Percentiles rank a stretch among this genome's conserved stretches.
Evolutionary conservation across 2,888 invertebrate genomes (phyloP).

Genomic region (Apantesis nais): DNA sequence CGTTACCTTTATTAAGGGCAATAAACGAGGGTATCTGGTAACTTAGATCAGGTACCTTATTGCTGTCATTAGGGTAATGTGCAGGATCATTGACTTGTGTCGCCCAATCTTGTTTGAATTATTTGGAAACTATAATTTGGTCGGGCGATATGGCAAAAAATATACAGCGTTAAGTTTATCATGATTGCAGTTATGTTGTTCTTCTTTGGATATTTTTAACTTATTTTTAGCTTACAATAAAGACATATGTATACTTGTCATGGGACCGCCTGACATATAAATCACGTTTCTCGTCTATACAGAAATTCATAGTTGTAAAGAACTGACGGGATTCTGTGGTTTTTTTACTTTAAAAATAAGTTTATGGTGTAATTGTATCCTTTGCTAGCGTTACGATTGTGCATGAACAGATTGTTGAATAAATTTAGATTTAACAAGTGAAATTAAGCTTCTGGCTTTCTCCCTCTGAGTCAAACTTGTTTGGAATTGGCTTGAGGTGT

Average conservation of each 20-base stretch:
- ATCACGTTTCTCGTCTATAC: neutral
- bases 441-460: too few species aligned
- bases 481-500: too few species aligned
- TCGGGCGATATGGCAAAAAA: constrained; percentile 42
- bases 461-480: too few species aligned
- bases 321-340: neutral
- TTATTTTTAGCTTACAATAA: neutral
- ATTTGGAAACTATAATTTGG: constrained; percentile 39
- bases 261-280: neutral
- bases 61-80: constrained; percentile 71
- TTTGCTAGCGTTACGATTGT: neutral
- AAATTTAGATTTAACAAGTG: too few species aligned
- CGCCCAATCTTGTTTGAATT: constrained; percentile 54
- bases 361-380: neutral
- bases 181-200: neutral
- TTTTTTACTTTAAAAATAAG: neutral
- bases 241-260: neutral
- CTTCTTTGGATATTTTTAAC: neutral
- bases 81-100: constrained; percentile 61
- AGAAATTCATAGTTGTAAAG: neutral
- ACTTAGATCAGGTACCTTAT: constrained; percentile 56
- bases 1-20: constrained; percentile 77
- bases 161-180: constrained; percentile 14
- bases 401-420: too few species aligned
- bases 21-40: constrained; percentile 74